Evolutionary conservation across 1,140 invertebrate species (phyloP), one percentile per base, ranked within the genome.

Genomic region (Aphis gossypii): DNA sequence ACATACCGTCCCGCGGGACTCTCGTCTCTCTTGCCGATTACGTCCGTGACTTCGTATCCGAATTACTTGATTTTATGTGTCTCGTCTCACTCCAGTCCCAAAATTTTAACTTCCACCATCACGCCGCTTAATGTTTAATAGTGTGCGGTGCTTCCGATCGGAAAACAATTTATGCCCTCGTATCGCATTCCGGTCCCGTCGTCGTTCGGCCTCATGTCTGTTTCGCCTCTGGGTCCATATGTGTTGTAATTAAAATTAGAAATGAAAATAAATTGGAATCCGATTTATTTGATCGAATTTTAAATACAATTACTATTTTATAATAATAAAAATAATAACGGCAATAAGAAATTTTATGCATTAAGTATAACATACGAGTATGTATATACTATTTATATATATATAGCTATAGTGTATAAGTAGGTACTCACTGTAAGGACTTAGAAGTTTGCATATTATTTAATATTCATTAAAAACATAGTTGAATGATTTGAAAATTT

Each of bases 31-130:
- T n/a, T 88, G 30, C 46, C 30, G n/a, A 88, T 88, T 88, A 51
- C 87, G n/a, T 54, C 1, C 44, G n/a, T 35, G 30, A 1, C 1
- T 2, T 35, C 35, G 48, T 88, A 35, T 88, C n/a, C n/a, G n/a
- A 88, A 88, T 88, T 54, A 51, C n/a, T 8, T 21, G 46, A 38
- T 88, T 88, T 88, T 88, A 88, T 88, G 30, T 48, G 46, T 88
- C n/a, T n/a, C 2, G 48, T 88, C n/a, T 18, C 30, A 3, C 38
- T 20, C 21, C 82, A 21, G 4, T 82, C 5, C 0, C 35, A 82
- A 20, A 82, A 20, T 82, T 20, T 83, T 21, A 60, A 60, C 82
- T 8, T 21, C 21, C 38, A 9, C 82, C 38, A 20, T n/a, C 14
- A n/a, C 76, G 76, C 38, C 30, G 30, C 18, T n/a, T 88, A 30